Percentiles rank a stretch among this genome's conserved stretches.
These are phyloP conservation scores for Cantharis lateralis DNA, from an alignment of 2,888 invertebrate genomes.

Conservation along the genomic window DNA sequence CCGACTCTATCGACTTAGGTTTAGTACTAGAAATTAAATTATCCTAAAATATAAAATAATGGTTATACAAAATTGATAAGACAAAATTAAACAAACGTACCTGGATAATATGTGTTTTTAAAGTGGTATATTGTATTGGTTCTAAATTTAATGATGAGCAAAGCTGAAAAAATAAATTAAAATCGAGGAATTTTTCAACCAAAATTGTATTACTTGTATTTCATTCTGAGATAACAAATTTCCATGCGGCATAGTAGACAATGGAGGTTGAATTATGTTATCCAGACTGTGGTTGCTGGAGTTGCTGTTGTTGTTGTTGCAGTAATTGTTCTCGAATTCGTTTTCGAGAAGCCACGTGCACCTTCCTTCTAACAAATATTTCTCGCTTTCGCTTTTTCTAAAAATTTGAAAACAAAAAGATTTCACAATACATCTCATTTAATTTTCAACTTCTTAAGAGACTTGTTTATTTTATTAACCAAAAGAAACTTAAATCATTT, in stretches of 20 bases:
- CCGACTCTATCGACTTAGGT: slow-evolving; percentile 35
- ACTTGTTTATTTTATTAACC: too few species aligned
- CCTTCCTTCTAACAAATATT: slow-evolving; percentile 86
- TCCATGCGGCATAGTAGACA: slow-evolving; percentile 37
- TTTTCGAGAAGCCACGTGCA: slow-evolving; percentile 75
- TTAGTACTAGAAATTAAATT: slow-evolving; percentile 44
- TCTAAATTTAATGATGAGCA: slow-evolving; percentile 79
- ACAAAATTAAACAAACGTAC: slow-evolving; percentile 45
- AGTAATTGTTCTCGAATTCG: slow-evolving; percentile 64
- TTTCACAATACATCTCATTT: background rate
- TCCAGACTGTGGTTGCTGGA: slow-evolving; percentile 56
- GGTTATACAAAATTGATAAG: background rate
- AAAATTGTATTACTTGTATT: slow-evolving; percentile 64
- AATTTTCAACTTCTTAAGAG: too few species aligned
- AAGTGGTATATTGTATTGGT: slow-evolving; percentile 85
- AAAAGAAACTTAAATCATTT: too few species aligned
- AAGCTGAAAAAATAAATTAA: slow-evolving; percentile 59
- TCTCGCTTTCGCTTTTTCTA: slow-evolving; percentile 77
- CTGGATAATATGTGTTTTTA: slow-evolving; percentile 84
- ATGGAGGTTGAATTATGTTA: slow-evolving; percentile 35
- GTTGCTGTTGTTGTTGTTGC: slow-evolving; percentile 54
- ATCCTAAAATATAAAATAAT: slow-evolving; percentile 41
- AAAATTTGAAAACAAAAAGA: slow-evolving; percentile 16
- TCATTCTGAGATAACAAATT: slow-evolving; percentile 68
- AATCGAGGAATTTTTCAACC: background rate